Conservation (phyloP, 2,113 vertebrate genomes). For the Chionomys nivalis region DNA sequence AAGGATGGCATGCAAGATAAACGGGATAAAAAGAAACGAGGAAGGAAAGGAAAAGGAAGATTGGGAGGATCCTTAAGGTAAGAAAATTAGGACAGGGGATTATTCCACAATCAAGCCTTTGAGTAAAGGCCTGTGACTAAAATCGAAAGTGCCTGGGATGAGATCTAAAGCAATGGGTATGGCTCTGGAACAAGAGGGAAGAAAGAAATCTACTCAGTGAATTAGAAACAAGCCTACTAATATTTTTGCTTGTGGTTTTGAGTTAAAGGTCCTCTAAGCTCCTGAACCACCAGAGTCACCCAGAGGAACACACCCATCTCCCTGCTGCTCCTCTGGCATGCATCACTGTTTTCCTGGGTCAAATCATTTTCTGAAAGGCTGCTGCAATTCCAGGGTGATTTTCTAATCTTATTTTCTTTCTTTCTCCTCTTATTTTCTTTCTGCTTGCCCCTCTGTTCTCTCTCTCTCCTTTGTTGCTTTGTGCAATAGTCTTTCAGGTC, state of each 20-base stretch:
- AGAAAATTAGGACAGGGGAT: not conserved
- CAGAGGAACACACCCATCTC: not conserved
- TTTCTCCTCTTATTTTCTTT: not conserved
- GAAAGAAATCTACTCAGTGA: constrained; percentile 3
- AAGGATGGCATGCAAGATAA: not conserved
- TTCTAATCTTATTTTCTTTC: constrained; percentile 20
- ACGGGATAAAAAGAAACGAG: not conserved
- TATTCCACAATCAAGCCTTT: not conserved
- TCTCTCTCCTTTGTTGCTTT: not conserved
- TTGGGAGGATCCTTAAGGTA: not conserved
- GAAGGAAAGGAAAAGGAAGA: not conserved
- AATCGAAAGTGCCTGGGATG: not conserved
- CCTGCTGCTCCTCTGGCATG: not conserved
- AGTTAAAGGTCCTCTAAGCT: not conserved
- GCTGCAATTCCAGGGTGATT: not conserved
- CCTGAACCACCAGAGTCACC: not conserved
- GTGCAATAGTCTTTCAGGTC: not conserved
- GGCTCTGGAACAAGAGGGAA: constrained; percentile 9
- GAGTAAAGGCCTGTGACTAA: not conserved
- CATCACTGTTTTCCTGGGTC: constrained; percentile 34
- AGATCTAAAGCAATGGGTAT: not conserved
- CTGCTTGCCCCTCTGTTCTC: not conserved
- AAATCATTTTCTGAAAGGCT: constrained; percentile 52
- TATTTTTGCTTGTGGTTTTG: constrained; percentile 24
- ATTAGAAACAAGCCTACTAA: not conserved